These are phyloP conservation scores for Portevinia maculata DNA, from an alignment of 2,888 invertebrate species.

Conservation along the genomic window DNA sequence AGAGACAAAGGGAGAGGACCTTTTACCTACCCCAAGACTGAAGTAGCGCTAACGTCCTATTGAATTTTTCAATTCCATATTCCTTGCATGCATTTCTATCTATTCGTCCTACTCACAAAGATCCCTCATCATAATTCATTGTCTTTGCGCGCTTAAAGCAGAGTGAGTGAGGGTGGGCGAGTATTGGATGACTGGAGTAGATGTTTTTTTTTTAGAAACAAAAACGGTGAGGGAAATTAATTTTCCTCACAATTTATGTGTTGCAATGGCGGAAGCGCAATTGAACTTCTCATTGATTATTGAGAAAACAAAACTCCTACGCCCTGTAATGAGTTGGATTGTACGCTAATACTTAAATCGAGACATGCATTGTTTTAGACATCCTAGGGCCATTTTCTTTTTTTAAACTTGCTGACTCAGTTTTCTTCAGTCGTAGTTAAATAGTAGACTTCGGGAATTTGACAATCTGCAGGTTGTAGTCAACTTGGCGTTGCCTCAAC, in stretches of 20 bases:
- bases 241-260: conserved; percentile 5
- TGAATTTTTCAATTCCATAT: conserved; percentile 72
- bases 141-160: conserved; percentile 57
- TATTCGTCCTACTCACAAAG: conserved; percentile 42
- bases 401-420: too few species aligned
- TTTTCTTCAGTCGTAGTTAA: too few species aligned
- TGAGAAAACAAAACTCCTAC: conserved; percentile 3
- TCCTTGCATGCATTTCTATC: conserved; percentile 68
- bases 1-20: not conserved
- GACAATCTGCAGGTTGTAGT: too few species aligned
- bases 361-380: too few species aligned
- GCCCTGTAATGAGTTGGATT: too few species aligned
- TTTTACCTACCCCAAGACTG: too few species aligned
- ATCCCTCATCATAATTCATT: conserved; percentile 73
- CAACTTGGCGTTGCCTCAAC: too few species aligned
- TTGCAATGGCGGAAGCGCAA: not conserved
- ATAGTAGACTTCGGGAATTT: too few species aligned
- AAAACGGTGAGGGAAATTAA: conserved; percentile 59
- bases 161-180: not conserved
- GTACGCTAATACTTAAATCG: too few species aligned
- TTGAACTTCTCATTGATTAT: conserved; percentile 45
- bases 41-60: conserved; percentile 44
- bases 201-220: conserved; percentile 39
- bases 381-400: too few species aligned
- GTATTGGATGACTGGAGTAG: too few species aligned